phyloP scores from a whole-genome alignment of 2,888 invertebrate species.

The Chirona hameri region DNA sequence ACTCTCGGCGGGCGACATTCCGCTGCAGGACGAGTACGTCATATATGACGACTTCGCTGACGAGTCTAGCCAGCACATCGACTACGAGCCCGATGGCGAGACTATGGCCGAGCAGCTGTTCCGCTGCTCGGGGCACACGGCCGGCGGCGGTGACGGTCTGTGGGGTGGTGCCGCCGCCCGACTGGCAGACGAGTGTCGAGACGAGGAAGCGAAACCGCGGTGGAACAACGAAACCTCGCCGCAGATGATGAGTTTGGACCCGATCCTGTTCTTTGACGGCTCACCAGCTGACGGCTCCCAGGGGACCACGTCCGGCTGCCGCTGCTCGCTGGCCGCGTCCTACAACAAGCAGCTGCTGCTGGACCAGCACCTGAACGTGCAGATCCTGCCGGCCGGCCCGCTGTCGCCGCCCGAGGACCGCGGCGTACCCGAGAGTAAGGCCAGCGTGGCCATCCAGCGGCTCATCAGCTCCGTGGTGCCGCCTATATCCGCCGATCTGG shows the following conservation, averaged over 20 bases:
- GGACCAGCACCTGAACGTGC: background rate
- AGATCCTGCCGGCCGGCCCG: conserved; percentile 3
- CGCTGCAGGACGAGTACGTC: background rate
- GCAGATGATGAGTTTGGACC: background rate
- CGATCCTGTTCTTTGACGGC: background rate
- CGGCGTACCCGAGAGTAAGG: background rate
- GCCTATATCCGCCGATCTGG: background rate
- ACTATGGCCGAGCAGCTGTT: too few species aligned
- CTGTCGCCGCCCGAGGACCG: background rate
- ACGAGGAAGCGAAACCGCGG: too few species aligned
- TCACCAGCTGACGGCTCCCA: background rate
- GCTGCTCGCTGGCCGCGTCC: background rate
- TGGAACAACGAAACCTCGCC: too few species aligned
- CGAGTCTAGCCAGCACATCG: too few species aligned
- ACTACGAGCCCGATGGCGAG: too few species aligned
- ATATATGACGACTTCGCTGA: background rate
- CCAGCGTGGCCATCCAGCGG: conserved; percentile 5
- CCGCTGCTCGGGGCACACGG: too few species aligned
- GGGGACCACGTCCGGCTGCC: background rate
- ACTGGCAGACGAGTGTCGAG: too few species aligned
- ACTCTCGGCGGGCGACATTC: background rate
- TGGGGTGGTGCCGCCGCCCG: too few species aligned
- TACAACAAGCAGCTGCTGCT: background rate
- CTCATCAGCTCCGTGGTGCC: conserved; percentile 8
- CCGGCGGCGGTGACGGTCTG: background rate